Evolutionary conservation across 2,888 invertebrate genomes (phyloP), one percentile per base, ranked within the genome.

Genomic region (Ophion slaviceki): DNA sequence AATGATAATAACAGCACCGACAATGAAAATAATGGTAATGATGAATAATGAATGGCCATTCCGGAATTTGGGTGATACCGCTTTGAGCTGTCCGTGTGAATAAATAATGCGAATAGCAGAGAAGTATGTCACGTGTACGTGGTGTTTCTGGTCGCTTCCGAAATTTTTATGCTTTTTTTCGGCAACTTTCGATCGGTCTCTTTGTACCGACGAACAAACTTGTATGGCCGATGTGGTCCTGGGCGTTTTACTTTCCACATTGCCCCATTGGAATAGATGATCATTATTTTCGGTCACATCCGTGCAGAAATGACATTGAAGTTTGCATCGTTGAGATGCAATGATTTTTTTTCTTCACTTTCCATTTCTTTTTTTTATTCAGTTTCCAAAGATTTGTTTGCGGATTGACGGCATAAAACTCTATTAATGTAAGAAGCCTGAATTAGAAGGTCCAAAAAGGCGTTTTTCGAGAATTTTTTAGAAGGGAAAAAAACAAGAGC

Each of bases 71-170:
- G 36, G 71, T 47, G 70, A 71, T 40, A 64, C 36, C 64, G 64
- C 53, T 40, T 72, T 64, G 70, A 64, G 47, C 20, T 24, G 10
- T 2, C 20, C 32, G 45, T 24, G 68, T 32, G 70, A 79, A 17
- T 45, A 47, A 32, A 62, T 32, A 71, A 32, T 64, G 32, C 70
- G 20, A 11, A 17, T 5, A 57, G 36, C 17, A 20, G 36, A 40
- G 59, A 78, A 78, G 40, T 78, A 17, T 68, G 77, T 28, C 68
- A 68, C 57, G 67, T 40, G 24, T 59, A 61, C 24, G 77, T 45
- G 77, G 32, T 8, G 10, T 40, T 40, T 40, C 20, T n/a, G 1
- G 10, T 10, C 24, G 40, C n/a, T 24, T 4, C 11, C 11, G 40
- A 45, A 67, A 40, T 67, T 40, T n/a, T 2, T 1, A 40, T n/a